phyloP scores from a whole-genome alignment of 2,113 vertebrate genomes.

The Struthio camelus region DNA sequence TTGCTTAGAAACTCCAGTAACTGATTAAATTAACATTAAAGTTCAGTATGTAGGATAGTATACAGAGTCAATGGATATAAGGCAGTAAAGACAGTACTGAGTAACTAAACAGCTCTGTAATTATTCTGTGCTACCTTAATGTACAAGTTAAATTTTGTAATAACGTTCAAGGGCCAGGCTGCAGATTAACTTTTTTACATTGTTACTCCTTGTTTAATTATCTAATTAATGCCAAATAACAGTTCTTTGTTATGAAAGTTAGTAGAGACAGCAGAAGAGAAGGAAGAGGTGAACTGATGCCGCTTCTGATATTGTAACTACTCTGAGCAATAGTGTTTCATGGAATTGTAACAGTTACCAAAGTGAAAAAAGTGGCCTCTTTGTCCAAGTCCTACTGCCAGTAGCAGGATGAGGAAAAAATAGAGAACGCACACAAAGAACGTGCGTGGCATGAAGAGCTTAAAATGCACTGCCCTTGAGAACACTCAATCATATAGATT shows the following conservation, averaged over 20 bases:
- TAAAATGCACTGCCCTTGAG: neutral
- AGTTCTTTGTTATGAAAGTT: neutral
- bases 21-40: fast-evolving
- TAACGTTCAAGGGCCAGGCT: neutral
- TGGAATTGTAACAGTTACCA: neutral
- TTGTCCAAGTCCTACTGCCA: neutral
- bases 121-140: neutral
- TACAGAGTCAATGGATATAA: neutral
- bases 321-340: neutral
- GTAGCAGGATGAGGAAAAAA: neutral
- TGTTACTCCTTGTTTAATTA: neutral
- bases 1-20: neutral
- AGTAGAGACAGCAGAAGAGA: neutral
- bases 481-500: neutral
- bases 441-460: neutral
- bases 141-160: neutral
- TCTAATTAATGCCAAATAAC: too few relatives aligned
- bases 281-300: neutral
- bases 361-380: neutral
- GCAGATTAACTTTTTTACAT: neutral
- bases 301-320: neutral
- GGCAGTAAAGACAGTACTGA: neutral
- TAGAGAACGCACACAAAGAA: neutral
- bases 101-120: neutral
- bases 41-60: neutral